A percentile compares a stretch with the other conserved stretches of the same genome.
These are phyloP conservation scores for Notoglanidium macrostoma DNA, from an alignment of 2,797 vertebrate genomes.

Conservation along the genomic window DNA sequence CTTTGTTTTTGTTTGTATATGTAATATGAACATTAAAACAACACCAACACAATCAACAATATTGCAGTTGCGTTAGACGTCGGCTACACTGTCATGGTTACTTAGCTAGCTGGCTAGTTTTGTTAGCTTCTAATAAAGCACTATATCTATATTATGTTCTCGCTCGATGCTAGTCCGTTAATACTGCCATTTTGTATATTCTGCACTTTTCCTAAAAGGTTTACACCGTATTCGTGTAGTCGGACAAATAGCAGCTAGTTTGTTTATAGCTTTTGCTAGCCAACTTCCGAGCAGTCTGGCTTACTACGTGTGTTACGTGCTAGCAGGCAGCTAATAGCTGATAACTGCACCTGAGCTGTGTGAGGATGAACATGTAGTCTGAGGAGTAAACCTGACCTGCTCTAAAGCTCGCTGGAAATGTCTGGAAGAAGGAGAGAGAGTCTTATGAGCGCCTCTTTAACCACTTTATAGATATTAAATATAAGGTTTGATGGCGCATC, in stretches of 20 bases:
- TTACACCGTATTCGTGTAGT: too few species aligned
- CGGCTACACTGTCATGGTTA: not conserved
- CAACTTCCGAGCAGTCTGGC: not conserved
- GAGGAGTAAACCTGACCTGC: not conserved
- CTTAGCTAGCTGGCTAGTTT: not conserved
- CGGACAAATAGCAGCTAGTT: not conserved
- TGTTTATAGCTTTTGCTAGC: not conserved
- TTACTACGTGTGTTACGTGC: conserved; percentile 38
- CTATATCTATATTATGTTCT: not conserved
- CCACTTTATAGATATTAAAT: not conserved
- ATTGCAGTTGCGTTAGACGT: too few species aligned
- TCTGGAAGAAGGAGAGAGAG: too few species aligned
- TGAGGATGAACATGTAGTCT: not conserved
- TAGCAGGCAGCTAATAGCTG: not conserved
- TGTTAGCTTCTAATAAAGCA: not conserved
- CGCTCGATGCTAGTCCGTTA: not conserved
- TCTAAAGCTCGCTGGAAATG: not conserved
- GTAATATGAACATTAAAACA: too few species aligned
- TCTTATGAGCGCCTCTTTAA: too few species aligned
- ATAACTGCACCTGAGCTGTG: not conserved
- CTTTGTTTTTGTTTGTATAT: not conserved
- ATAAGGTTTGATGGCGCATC: not conserved
- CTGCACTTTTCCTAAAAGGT: too few species aligned
- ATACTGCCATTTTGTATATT: not conserved
- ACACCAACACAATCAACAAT: not conserved